Evolutionary conservation across 1,140 invertebrate genomes (phyloP), one percentile per base, ranked within the genome.

Genomic region (Dendroctonus ponderosae): DNA sequence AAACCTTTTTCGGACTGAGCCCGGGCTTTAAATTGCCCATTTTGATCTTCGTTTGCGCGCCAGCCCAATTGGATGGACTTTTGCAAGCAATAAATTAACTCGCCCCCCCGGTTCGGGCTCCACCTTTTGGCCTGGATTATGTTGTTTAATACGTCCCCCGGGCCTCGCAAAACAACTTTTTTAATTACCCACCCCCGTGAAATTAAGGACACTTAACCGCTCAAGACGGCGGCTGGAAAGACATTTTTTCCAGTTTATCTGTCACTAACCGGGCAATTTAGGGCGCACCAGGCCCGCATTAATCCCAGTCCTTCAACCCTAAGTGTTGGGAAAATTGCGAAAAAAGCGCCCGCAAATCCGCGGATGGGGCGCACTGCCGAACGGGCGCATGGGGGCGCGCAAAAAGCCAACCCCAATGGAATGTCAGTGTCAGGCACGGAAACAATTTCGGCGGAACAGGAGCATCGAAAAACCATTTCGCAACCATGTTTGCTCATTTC

Each of bases 401-500:
- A 26, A 26, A 26, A 26, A 26, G 26, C 43, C 44, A 46, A 40
- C 46, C 46, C 26, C 26, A 26, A 26, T 26, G 26, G 26, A 1
- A 26, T 53, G 65, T 67, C 65, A 67, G 49, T 61, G 58, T 67
- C 65, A 67, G 54, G 57, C 58, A 60, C 6, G 12, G 57, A 39
- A 54, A 39, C 57, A 67, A 67, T 67, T 67, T 67, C 11, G 39
- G 14, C 57, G 40, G 37, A 62, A 58, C 66, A 26, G 66, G 52
- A 62, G 59, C 58, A 62, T 56, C 51, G 58, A 62, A 67, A 67
- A 67, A 67, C 51, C 58, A 62, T 62, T 67, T 67, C 43, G 44
- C 56, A 43, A 67, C 66, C 66, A 60, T 67, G 66, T 67, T 62
- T 61, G 66, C 52, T 62, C 66, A 67, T 67, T 62, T 67, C 38